These are phyloP conservation scores for Anoplopoma fimbria DNA, from an alignment of 2,113 vertebrate species.

Conservation along the genomic window DNA sequence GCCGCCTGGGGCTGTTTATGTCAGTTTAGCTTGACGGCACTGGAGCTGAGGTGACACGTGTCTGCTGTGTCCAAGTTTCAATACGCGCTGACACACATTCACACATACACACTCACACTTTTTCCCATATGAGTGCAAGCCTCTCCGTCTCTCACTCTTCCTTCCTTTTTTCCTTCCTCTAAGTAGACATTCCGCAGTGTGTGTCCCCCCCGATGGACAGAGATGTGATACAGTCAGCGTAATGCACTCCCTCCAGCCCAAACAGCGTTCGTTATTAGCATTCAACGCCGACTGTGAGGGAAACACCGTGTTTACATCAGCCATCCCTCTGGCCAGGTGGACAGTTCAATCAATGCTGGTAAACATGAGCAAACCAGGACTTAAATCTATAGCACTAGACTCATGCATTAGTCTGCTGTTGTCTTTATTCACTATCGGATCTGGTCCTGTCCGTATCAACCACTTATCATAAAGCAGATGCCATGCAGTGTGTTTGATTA, in stretches of 20 bases:
- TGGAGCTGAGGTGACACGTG: conserved; percentile 78
- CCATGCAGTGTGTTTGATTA: conserved; percentile 22
- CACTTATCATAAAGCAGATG: conserved; percentile 16
- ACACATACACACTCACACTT: conserved; percentile 24
- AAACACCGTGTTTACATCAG: conserved; percentile 48
- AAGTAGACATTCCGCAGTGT: conserved; percentile 45
- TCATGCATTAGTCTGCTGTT: not conserved
- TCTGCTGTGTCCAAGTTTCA: conserved; percentile 72
- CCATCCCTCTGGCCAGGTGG: conserved; percentile 48
- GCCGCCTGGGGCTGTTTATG: conserved; percentile 78
- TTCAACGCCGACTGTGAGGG: conserved; percentile 31
- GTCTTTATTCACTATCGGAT: not conserved
- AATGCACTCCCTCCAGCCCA: conserved; percentile 64
- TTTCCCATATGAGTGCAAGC: conserved; percentile 37
- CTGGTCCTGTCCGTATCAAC: not conserved
- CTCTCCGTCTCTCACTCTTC: conserved; percentile 32
- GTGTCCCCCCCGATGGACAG: conserved; percentile 32
- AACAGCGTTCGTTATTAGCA: conserved; percentile 63
- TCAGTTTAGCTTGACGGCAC: conserved; percentile 79
- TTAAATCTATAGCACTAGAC: not conserved
- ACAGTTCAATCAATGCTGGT: conserved; percentile 41
- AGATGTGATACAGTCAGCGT: conserved; percentile 61
- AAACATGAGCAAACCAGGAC: conserved; percentile 35
- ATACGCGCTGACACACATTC: conserved; percentile 26
- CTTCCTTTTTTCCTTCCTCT: conserved; percentile 41